Evolutionary conservation across 2,888 invertebrate genomes (phyloP).

Genomic region (Tineola bisselliella): DNA sequence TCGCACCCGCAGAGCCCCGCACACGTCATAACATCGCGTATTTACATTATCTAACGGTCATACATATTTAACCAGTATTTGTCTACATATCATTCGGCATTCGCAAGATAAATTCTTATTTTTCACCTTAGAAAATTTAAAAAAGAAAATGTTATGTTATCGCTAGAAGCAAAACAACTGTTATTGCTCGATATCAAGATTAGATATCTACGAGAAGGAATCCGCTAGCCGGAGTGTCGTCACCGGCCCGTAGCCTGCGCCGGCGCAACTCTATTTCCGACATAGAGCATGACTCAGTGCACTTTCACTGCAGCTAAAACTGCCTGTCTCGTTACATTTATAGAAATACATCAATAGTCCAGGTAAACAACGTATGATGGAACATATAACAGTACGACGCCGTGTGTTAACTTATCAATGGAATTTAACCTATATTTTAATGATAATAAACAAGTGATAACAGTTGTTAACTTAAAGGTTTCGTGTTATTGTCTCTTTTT

Average conservation of each 20-base stretch:
- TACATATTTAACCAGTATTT: conserved; percentile 12
- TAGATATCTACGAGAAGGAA: not conserved
- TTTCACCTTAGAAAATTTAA: not conserved
- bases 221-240: not conserved
- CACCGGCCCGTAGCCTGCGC: conserved; percentile 14
- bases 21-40: conserved; percentile 1
- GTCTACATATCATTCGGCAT: not conserved
- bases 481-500: not conserved
- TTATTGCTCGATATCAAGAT: not conserved
- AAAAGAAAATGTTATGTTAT: not conserved
- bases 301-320: conserved; percentile 53
- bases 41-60: conserved; percentile 12
- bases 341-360: conserved; percentile 21
- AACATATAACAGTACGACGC: not conserved
- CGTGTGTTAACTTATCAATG: not conserved
- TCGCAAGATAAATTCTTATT: not conserved
- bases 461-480: conserved; percentile 6
- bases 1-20: conserved; percentile 11
- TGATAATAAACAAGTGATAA: conserved; percentile 5
- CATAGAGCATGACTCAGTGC: conserved; percentile 45
- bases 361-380: not conserved
- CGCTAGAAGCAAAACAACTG: not conserved
- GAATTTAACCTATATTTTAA: conserved; percentile 7
- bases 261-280: conserved; percentile 41
- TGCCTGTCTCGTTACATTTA: conserved; percentile 35